Percentiles rank a stretch among this genome's conserved stretches.
phyloP scores from a whole-genome alignment of 2,888 invertebrate genomes.

The Plagiodera versicolora region DNA sequence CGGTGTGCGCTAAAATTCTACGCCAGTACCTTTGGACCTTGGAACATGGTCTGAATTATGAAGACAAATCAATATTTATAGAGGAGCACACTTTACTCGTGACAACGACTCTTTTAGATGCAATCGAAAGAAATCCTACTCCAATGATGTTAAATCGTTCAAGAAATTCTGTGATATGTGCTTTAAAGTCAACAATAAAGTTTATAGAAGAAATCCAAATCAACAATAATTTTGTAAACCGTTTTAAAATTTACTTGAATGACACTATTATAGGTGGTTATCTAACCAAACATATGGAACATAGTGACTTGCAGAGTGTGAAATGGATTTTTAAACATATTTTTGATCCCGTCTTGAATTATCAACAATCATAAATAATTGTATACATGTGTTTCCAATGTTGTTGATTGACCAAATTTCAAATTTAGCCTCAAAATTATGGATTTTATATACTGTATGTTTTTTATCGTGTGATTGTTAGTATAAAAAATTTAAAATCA shows the following conservation, averaged over 20 bases:
- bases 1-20: slow-evolving; percentile 33
- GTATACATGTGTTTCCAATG: too few species aligned
- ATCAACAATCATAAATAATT: slow-evolving; percentile 15
- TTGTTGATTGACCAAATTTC: slow-evolving; percentile 14
- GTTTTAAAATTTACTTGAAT: slow-evolving; percentile 36
- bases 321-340: slow-evolving; percentile 37
- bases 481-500: slow-evolving; percentile 2
- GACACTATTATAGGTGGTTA: slow-evolving; percentile 37
- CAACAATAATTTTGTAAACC: slow-evolving; percentile 33
- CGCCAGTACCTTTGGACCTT: slow-evolving; percentile 39
- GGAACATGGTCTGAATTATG: slow-evolving; percentile 42
- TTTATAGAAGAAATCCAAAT: slow-evolving; percentile 38
- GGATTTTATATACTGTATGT: slow-evolving; percentile 9
- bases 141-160: slow-evolving; percentile 42
- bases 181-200: slow-evolving; percentile 38
- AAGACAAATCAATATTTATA: slow-evolving; percentile 45
- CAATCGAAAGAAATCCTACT: slow-evolving; percentile 37
- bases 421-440: slow-evolving; percentile 3
- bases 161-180: slow-evolving; percentile 43
- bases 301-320: slow-evolving; percentile 38
- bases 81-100: slow-evolving; percentile 47
- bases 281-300: slow-evolving; percentile 37
- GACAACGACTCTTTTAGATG: slow-evolving; percentile 41
- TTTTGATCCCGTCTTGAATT: slow-evolving; percentile 36
- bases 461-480: slow-evolving; percentile 11